phyloP scores from a whole-genome alignment of 2,113 vertebrate species.

The Myxocyprinus asiaticus region DNA sequence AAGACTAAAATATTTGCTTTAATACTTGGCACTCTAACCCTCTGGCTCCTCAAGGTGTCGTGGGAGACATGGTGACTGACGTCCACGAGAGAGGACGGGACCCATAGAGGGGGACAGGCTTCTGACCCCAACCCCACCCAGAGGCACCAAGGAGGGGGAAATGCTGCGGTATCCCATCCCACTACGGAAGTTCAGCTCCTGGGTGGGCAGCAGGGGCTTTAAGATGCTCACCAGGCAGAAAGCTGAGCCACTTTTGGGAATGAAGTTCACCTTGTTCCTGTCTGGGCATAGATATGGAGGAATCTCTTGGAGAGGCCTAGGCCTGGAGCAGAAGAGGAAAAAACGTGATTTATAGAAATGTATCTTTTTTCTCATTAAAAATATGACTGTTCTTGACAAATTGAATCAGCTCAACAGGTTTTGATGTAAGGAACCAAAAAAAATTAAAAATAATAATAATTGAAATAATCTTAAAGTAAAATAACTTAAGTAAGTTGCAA shows the following conservation, averaged over 20 bases:
- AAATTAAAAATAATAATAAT: too few relatives aligned
- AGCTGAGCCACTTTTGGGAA: conserved; percentile 97
- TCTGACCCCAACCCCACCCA: conserved; percentile 77
- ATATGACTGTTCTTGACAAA: too few relatives aligned
- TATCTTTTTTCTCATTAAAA: too few relatives aligned
- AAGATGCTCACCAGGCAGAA: conserved; percentile 99
- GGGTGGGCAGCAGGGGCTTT: conserved; percentile 92
- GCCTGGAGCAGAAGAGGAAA: conserved; percentile 70
- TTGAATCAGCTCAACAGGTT: too few relatives aligned
- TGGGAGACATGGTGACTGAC: conserved; percentile 83
- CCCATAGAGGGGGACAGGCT: conserved; percentile 79
- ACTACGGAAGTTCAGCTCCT: conserved; percentile 87
- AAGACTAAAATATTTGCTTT: not conserved
- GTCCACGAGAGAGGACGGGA: conserved; percentile 82
- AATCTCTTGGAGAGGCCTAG: conserved; percentile 90
- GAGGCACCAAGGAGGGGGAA: conserved; percentile 85
- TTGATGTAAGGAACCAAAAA: too few relatives aligned
- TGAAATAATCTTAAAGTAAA: too few relatives aligned
- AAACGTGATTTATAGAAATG: conserved; percentile 16
- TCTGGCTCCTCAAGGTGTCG: conserved; percentile 89
- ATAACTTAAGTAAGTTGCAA: too few relatives aligned
- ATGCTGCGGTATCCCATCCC: conserved; percentile 80
- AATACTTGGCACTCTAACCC: conserved; percentile 69
- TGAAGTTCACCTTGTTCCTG: conserved; percentile 99
- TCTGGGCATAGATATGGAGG: conserved; percentile 97